Evolutionary conservation across 1,140 invertebrate genomes (phyloP).

Genomic region (Cherax quadricarinatus): DNA sequence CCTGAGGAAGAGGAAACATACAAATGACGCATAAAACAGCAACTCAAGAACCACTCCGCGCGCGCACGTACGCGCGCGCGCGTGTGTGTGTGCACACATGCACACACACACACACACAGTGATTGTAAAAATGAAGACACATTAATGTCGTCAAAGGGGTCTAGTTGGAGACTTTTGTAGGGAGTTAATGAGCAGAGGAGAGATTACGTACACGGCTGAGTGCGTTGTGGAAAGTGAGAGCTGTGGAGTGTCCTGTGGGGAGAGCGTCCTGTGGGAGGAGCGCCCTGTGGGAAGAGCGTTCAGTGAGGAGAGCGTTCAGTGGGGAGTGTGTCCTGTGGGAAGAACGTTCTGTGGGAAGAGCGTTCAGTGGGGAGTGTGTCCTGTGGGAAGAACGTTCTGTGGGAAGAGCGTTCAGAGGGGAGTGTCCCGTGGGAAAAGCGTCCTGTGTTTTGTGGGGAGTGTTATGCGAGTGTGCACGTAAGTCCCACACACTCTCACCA

Average conservation of each 20-base stretch:
- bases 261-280: neutral
- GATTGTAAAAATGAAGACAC: constrained; percentile 32
- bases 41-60: too few relatives aligned
- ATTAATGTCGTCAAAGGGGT: constrained; percentile 61
- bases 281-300: neutral
- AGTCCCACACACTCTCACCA: too few relatives aligned
- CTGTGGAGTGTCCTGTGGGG: neutral
- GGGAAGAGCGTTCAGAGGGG: too few relatives aligned
- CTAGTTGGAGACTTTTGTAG: constrained; percentile 33
- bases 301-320: neutral
- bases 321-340: neutral
- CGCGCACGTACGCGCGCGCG: neutral
- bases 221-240: neutral
- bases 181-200: constrained; percentile 50
- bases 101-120: constrained; percentile 21
- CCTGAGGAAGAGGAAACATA: too few relatives aligned
- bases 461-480: too few relatives aligned
- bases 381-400: neutral
- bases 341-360: neutral
- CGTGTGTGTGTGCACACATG: neutral
- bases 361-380: neutral
- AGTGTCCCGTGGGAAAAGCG: neutral
- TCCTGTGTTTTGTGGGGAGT: too few relatives aligned
- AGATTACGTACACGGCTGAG: constrained; percentile 47
- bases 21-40: too few relatives aligned